Evolutionary conservation across 1,140 invertebrate species (phyloP).

Genomic region (Drosophila paulistorum): DNA sequence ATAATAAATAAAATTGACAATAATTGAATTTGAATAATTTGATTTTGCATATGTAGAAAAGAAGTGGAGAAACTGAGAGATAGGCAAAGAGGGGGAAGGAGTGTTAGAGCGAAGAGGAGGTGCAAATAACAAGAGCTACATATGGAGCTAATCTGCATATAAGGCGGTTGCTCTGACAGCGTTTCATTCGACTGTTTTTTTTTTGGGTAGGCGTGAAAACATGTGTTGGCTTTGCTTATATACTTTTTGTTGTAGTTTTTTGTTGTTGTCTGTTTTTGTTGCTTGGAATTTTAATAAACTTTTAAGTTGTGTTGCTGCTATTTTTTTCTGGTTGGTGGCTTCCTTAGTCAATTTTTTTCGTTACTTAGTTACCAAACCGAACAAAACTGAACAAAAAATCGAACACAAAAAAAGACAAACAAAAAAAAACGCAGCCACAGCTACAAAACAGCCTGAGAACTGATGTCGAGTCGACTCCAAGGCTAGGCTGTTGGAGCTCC

Average conservation of each 20-base stretch:
- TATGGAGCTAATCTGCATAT: slow-evolving; percentile 75
- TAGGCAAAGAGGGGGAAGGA: background rate
- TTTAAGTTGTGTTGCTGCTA: slow-evolving; percentile 38
- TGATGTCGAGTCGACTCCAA: slow-evolving; percentile 47
- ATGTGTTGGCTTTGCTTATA: slow-evolving; percentile 64
- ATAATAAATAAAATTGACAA: slow-evolving; percentile 83
- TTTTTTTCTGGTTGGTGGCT: background rate
- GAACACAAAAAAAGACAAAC: background rate
- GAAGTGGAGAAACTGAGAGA: background rate
- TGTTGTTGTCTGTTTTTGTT: slow-evolving; percentile 25
- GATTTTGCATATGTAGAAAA: slow-evolving; percentile 57
- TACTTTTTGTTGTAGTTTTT: background rate
- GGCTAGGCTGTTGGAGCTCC: slow-evolving; percentile 28
- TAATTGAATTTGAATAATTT: slow-evolving; percentile 81
- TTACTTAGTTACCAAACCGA: background rate
- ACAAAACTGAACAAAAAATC: slow-evolving; percentile 23
- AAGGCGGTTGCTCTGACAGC: slow-evolving; percentile 68
- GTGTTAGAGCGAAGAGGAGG: background rate
- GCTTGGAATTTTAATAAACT: slow-evolving; percentile 78
- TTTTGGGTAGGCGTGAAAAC: slow-evolving; percentile 75
- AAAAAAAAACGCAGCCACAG: background rate
- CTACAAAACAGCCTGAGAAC: slow-evolving; percentile 53
- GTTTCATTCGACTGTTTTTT: slow-evolving; percentile 36
- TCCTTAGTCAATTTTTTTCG: slow-evolving; percentile 26
- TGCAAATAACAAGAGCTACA: slow-evolving; percentile 21